Evolutionary conservation across 1,140 invertebrate genomes (phyloP).

Genomic region (Danaus melanippus): DNA sequence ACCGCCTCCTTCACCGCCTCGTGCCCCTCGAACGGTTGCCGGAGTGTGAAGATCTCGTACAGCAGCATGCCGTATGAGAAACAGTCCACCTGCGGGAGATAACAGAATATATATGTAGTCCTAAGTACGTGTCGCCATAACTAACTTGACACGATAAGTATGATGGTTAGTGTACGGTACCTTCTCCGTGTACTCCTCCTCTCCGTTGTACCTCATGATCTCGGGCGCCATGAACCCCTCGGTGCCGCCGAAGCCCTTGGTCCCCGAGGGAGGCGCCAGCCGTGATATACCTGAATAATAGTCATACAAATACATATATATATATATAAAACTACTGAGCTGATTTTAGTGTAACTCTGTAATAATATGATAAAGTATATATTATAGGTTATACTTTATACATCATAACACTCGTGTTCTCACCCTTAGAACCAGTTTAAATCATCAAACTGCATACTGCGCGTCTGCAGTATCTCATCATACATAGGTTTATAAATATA

Average conservation of each 20-base stretch:
- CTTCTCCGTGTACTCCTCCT: constrained; percentile 99
- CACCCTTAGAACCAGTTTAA: too few species aligned
- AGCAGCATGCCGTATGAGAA: constrained; percentile 99
- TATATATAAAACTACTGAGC: too few species aligned
- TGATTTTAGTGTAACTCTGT: too few species aligned
- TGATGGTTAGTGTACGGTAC: constrained; percentile 50
- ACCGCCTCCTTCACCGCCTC: constrained; percentile 97
- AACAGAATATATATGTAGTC: background rate
- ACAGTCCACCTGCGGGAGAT: constrained; percentile 89
- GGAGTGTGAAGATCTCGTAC: constrained; percentile 94
- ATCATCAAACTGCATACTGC: too few species aligned
- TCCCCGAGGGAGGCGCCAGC: constrained; percentile 88
- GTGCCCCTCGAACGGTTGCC: constrained; percentile 95
- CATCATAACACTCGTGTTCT: too few species aligned
- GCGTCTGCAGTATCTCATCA: too few species aligned
- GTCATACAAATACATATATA: too few species aligned
- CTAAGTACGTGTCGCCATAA: too few species aligned
- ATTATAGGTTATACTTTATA: too few species aligned
- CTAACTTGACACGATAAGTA: too few species aligned
- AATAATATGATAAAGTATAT: too few species aligned
- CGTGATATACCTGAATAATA: constrained; percentile 83
- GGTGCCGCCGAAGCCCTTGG: constrained; percentile 97
- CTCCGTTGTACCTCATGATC: constrained; percentile 97
- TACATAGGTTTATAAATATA: too few species aligned
- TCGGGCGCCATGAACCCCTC: constrained; percentile 99